These are phyloP conservation scores for Synanthedon andrenaeformis DNA, from an alignment of 2,888 invertebrate genomes.

Conservation along the genomic window DNA sequence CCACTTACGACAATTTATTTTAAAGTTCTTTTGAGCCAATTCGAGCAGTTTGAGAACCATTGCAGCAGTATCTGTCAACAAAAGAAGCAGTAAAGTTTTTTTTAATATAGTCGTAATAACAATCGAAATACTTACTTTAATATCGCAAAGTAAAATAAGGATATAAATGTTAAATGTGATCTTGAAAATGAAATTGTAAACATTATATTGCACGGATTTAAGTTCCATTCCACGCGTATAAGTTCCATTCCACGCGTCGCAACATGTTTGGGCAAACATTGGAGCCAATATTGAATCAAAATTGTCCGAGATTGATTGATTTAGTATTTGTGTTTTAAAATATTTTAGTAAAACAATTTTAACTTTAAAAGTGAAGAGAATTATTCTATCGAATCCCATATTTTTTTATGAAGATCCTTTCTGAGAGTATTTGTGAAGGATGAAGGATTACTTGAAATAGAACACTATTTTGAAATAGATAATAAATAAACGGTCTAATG, in stretches of 20 bases:
- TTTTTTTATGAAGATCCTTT: no score
- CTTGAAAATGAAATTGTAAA: constrained; percentile 18
- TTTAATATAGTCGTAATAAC: constrained; percentile 20
- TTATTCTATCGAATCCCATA: no score
- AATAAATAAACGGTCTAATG: no score
- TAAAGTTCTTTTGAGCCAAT: no score
- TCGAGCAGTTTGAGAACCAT: background rate
- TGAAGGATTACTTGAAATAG: no score
- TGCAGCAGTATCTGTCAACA: constrained; percentile 14
- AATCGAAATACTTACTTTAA: constrained; percentile 19
- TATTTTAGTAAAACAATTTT: no score
- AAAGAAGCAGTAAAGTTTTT: constrained; percentile 19
- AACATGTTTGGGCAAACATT: background rate
- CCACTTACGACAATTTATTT: no score
- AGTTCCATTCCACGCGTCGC: constrained; percentile 18
- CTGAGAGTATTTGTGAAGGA: no score
- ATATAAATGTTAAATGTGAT: constrained; percentile 27
- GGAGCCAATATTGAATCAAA: background rate
- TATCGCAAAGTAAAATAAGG: constrained; percentile 39
- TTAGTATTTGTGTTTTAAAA: no score
- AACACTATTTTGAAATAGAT: no score
- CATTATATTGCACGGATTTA: background rate
- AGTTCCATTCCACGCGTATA: constrained; percentile 17
- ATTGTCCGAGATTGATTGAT: no score
- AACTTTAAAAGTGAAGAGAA: no score